These are phyloP conservation scores for Brachypteracias leptosomus DNA, from an alignment of 2,113 vertebrate genomes.

Conservation along the genomic window DNA sequence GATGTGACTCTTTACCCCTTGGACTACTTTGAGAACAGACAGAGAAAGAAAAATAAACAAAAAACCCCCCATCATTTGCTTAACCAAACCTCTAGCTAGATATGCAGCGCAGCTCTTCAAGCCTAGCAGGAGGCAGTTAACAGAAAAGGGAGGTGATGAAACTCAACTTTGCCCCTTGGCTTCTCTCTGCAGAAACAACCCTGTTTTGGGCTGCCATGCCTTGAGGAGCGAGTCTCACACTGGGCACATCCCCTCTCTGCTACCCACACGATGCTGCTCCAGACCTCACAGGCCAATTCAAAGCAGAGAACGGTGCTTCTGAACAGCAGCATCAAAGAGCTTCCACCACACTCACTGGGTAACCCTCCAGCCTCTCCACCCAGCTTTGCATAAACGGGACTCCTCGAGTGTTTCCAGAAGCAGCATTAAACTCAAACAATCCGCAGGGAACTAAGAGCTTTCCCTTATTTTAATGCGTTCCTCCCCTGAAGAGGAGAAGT, in stretches of 20 bases:
- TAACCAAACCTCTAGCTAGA: not conserved
- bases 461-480: not conserved
- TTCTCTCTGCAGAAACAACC: not conserved
- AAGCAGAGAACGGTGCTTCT: not conserved
- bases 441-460: not conserved
- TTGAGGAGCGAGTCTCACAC: rapidly evolving
- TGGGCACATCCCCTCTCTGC: not conserved
- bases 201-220: not conserved
- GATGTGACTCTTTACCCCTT: not conserved
- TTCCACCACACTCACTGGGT: rapidly evolving
- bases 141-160: not conserved
- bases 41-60: not conserved
- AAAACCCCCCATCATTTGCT: not conserved
- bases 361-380: not conserved
- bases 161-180: rapidly evolving
- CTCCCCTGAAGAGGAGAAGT: not conserved
- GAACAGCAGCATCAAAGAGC: not conserved
- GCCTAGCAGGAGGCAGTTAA: not conserved
- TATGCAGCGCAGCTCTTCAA: not conserved
- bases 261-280: not conserved
- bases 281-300: not conserved
- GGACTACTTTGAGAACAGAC: not conserved
- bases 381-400: rapidly evolving
- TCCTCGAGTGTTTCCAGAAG: not conserved
- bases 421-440: not conserved